A percentile compares a stretch with the other conserved stretches of the same genome.
Evolutionary conservation across 2,888 invertebrate genomes (phyloP).

Genomic region (Noctua comes): DNA sequence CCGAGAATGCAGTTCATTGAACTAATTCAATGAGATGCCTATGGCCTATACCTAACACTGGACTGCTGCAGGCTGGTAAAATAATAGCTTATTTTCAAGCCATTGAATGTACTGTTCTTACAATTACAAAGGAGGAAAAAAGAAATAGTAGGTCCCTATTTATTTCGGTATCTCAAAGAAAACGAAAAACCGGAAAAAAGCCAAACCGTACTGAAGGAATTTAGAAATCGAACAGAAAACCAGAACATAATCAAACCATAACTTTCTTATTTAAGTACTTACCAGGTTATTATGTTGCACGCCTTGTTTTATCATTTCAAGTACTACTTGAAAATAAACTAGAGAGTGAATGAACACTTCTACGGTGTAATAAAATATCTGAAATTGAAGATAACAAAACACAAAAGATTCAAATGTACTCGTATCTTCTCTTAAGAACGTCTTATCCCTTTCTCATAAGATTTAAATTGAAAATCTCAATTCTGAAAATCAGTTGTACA

Average conservation of each 20-base stretch:
- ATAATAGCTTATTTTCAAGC: not conserved
- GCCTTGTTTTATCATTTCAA: not conserved
- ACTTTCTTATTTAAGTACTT: not conserved
- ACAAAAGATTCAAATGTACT: not conserved
- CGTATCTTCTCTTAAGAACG: not conserved
- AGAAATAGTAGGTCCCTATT: not conserved
- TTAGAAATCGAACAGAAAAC: not conserved
- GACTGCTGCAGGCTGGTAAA: not conserved
- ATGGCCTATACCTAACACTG: not conserved
- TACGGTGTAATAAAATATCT: conserved; percentile 22
- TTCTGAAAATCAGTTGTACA: not conserved
- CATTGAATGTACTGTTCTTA: not conserved
- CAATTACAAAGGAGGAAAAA: not conserved
- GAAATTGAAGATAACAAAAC: conserved; percentile 11
- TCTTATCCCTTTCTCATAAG: not conserved
- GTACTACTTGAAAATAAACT: conserved; percentile 25
- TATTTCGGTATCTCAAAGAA: not conserved
- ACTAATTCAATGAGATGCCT: too few relatives aligned
- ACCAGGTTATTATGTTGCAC: not conserved
- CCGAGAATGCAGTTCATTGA: too few relatives aligned
- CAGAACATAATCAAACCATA: not conserved
- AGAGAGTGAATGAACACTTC: conserved; percentile 27
- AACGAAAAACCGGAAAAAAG: not conserved
- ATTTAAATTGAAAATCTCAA: not conserved
- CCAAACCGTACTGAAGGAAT: not conserved